phyloP scores from a whole-genome alignment of 64 coral and sea anemone species.

The Dendrophyllia cribrosa region DNA sequence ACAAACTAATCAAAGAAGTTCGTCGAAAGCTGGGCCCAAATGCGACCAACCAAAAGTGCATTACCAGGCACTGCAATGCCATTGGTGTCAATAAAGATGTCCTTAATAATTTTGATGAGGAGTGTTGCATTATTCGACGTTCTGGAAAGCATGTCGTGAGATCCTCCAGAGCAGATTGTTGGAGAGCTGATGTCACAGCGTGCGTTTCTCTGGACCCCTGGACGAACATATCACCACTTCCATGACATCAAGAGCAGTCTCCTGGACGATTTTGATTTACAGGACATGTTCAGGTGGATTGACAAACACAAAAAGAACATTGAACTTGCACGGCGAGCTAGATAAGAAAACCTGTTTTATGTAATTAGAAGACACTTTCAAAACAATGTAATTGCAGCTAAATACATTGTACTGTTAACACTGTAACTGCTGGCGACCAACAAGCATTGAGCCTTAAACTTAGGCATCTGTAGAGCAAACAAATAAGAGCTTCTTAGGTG shows the following conservation, averaged over 20 bases:
- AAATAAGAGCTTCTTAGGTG: too few species aligned
- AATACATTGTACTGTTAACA: too few species aligned
- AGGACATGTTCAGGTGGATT: conserved; percentile 17
- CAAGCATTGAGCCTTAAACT: too few species aligned
- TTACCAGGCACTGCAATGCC: conserved; percentile 66
- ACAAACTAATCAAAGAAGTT: conserved; percentile 71
- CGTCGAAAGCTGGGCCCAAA: conserved; percentile 78
- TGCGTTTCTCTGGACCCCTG: conserved; percentile 64
- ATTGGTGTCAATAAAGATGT: conserved; percentile 71
- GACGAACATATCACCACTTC: conserved; percentile 56
- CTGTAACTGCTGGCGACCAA: too few species aligned
- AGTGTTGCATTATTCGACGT: conserved; percentile 42
- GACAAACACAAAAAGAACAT: too few species aligned
- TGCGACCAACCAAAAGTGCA: conserved; percentile 60
- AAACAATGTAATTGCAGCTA: too few species aligned
- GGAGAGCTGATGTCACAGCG: conserved; percentile 58
- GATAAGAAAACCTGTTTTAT: too few species aligned
- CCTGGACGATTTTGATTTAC: conserved; percentile 60
- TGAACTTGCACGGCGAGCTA: too few species aligned
- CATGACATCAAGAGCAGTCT: conserved; percentile 60
- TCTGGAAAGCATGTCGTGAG: conserved; percentile 73
- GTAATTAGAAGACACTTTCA: too few species aligned
- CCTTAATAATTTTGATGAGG: conserved; percentile 74
- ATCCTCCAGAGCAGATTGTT: conserved; percentile 50
- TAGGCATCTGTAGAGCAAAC: too few species aligned